Conservation (phyloP, 2,888 invertebrate species). For the Frankliniella intonsa region DNA sequence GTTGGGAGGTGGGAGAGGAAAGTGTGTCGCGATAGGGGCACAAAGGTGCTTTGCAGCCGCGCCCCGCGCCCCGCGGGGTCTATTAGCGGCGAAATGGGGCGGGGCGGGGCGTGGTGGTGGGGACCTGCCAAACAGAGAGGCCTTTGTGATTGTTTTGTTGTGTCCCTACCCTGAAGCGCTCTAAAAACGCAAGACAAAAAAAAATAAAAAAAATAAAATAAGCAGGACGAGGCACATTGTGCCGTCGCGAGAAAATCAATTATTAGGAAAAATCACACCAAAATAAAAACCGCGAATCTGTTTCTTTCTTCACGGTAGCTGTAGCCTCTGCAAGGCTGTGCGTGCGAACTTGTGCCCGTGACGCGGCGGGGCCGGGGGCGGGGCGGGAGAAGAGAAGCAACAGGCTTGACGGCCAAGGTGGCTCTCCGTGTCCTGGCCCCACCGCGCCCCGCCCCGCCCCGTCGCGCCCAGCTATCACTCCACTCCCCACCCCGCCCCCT, state of each 20-base stretch:
- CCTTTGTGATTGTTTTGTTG: neutral
- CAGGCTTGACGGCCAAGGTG: neutral
- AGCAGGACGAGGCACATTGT: neutral
- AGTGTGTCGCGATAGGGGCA: too few relatives aligned
- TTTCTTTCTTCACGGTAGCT: neutral
- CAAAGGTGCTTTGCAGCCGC: too few relatives aligned
- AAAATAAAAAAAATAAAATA: neutral
- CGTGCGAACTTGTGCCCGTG: neutral
- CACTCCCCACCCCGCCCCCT: neutral
- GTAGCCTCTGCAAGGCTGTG: neutral
- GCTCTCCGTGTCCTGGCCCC: neutral
- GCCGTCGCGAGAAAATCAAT: neutral
- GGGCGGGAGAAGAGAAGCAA: neutral
- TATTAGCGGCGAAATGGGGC: too few relatives aligned
- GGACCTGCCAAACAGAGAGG: neutral
- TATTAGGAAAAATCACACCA: neutral
- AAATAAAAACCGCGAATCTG: neutral
- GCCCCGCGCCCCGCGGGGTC: too few relatives aligned
- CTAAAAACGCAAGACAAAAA: neutral
- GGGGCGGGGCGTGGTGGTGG: neutral
- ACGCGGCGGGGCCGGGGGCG: neutral
- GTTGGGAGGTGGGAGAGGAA: too few relatives aligned
- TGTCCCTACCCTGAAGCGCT: neutral
- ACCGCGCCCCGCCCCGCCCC: too few relatives aligned
- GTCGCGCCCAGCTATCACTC: neutral